These are phyloP conservation scores for Cottus gobio DNA, from an alignment of 2,113 vertebrate genomes.

Conservation along the genomic window DNA sequence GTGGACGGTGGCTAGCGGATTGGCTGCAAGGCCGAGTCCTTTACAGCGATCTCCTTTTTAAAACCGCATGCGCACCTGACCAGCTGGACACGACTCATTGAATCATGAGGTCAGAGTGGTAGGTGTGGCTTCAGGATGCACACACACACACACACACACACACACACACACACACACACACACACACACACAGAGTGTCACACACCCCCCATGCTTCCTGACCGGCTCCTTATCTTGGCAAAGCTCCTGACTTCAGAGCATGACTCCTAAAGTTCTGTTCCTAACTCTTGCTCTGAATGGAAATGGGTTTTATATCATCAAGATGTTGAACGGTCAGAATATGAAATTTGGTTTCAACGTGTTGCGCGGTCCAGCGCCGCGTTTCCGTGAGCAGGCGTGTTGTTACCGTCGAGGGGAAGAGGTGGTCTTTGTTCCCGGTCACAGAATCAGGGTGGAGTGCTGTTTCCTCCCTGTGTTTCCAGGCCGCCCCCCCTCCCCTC, in stretches of 20 bases:
- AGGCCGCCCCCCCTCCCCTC: constrained; percentile 32
- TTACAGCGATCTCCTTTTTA: constrained; percentile 46
- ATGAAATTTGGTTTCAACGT: constrained; percentile 12
- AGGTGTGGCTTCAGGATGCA: constrained; percentile 53
- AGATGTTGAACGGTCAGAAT: not conserved
- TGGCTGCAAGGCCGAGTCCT: not conserved
- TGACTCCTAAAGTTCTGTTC: not conserved
- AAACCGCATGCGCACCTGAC: constrained; percentile 65
- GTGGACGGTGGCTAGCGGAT: constrained; percentile 24
- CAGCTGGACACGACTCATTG: constrained; percentile 44
- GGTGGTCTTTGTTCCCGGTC: constrained; percentile 76
- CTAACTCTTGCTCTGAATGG: constrained; percentile 24
- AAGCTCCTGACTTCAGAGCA: constrained; percentile 46
- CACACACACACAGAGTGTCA: constrained; percentile 7
- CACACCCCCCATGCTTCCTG: constrained; percentile 64
- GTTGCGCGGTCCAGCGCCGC: constrained; percentile 1
- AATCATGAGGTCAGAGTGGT: constrained; percentile 57
- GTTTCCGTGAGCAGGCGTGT: constrained; percentile 48
- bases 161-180: constrained; percentile 6
- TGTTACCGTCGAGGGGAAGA: constrained; percentile 70
- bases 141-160: constrained; percentile 3
- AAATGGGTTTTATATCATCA: not conserved
- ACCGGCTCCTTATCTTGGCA: constrained; percentile 64
- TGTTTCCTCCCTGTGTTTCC: constrained; percentile 83
- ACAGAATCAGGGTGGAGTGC: constrained; percentile 82